phyloP scores from a whole-genome alignment of 2,888 invertebrate species.

The Drosophila villosipedis region DNA sequence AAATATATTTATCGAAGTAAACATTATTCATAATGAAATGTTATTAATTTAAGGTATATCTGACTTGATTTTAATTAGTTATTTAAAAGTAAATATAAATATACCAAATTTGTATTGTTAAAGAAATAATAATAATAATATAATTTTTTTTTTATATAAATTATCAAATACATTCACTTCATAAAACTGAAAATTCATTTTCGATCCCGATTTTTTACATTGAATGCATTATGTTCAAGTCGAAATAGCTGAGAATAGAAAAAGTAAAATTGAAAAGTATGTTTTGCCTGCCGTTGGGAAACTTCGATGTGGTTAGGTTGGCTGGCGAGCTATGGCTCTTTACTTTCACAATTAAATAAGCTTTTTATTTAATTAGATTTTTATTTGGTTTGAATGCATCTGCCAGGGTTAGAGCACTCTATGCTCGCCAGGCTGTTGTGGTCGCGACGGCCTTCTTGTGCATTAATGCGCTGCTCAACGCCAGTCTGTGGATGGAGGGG shows the following conservation, averaged over 20 bases:
- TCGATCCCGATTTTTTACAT: neutral
- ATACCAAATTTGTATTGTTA: neutral
- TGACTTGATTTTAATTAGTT: neutral
- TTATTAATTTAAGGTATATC: neutral
- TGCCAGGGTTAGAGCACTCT: constrained; percentile 8
- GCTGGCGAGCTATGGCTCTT: constrained; percentile 35
- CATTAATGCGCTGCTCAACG: constrained; percentile 26
- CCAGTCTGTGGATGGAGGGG: neutral
- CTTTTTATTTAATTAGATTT: constrained; percentile 80
- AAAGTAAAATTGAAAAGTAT: neutral
- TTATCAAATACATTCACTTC: neutral
- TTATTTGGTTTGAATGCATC: constrained; percentile 73
- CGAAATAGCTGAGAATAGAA: neutral
- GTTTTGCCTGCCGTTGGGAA: neutral
- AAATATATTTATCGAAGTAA: neutral
- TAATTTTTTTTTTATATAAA: neutral
- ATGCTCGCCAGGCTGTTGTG: constrained; percentile 17
- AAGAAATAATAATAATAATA: neutral
- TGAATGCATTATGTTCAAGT: neutral
- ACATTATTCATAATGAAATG: neutral
- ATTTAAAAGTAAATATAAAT: neutral
- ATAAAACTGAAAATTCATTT: neutral
- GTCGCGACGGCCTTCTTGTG: constrained; percentile 39
- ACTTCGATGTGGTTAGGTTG: constrained; percentile 29
- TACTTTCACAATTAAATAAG: constrained; percentile 66